A percentile compares a stretch with the other conserved stretches of the same genome.
These are phyloP conservation scores for Ciconia boyciana DNA, from an alignment of 2,113 vertebrate species.

Conservation along the genomic window DNA sequence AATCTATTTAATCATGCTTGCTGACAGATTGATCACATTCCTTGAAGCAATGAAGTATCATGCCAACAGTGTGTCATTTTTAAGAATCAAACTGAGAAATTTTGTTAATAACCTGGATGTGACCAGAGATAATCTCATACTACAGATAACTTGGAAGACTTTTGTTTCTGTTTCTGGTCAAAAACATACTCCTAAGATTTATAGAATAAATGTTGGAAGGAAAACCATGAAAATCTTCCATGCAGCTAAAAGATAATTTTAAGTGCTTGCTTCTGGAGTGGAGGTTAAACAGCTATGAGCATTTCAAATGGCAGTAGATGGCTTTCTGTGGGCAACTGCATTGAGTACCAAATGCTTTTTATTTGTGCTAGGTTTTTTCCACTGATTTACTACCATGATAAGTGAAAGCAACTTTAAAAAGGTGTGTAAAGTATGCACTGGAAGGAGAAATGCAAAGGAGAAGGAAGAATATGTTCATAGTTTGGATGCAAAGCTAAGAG, in stretches of 20 bases:
- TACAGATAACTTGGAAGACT: not conserved
- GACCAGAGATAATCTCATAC: not conserved
- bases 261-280: not conserved
- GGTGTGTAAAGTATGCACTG: not conserved
- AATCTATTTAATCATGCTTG: not conserved
- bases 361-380: not conserved
- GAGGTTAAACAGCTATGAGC: not conserved
- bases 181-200: not conserved
- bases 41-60: not conserved
- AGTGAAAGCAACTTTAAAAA: not conserved
- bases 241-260: not conserved
- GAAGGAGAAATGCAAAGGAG: not conserved
- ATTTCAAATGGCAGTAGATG: not conserved
- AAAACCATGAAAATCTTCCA: not conserved
- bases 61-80: not conserved
- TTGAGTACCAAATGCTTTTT: not conserved
- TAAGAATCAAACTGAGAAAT: not conserved
- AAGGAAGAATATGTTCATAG: not conserved
- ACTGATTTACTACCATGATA: not conserved
- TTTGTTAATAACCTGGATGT: not conserved
- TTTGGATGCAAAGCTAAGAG: not conserved
- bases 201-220: not conserved
- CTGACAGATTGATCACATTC: not conserved
- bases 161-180: not conserved
- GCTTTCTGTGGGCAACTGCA: not conserved